These are phyloP conservation scores for Apus apus DNA, from an alignment of 2,113 vertebrate species.

Conservation along the genomic window DNA sequence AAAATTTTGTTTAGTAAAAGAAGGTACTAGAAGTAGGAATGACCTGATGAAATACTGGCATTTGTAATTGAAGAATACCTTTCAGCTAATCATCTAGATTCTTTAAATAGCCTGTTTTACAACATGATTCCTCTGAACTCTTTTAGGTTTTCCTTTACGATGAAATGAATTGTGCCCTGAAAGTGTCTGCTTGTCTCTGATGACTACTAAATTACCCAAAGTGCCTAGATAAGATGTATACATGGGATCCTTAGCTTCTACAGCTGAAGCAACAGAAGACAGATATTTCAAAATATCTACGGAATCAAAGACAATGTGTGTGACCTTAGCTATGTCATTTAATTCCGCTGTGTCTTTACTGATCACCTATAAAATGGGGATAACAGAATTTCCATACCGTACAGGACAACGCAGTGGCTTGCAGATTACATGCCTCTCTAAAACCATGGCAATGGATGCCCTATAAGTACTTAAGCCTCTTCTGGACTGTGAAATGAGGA, in stretches of 20 bases:
- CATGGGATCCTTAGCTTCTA: background rate
- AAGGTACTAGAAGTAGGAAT: background rate
- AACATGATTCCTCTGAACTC: background rate
- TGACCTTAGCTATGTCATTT: background rate
- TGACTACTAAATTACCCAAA: background rate
- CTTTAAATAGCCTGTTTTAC: background rate
- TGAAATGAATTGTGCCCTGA: background rate
- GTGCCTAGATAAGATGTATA: background rate
- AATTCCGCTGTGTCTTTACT: background rate
- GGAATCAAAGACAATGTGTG: background rate
- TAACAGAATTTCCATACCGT: background rate
- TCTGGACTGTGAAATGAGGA: background rate
- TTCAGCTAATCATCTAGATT: conserved; percentile 20
- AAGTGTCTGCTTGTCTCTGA: background rate
- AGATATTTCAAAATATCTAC: background rate
- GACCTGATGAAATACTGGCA: background rate
- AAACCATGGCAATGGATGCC: background rate
- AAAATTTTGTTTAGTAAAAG: background rate
- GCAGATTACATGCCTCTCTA: background rate
- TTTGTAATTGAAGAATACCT: background rate
- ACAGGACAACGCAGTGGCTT: background rate
- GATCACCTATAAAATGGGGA: background rate
- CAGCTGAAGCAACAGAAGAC: background rate
- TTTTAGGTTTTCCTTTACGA: background rate
- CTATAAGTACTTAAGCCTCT: background rate